Evolutionary conservation across 1,140 invertebrate genomes (phyloP), one percentile per base, ranked within the genome.

Genomic region (Hyposmocoma kahamanoa): DNA sequence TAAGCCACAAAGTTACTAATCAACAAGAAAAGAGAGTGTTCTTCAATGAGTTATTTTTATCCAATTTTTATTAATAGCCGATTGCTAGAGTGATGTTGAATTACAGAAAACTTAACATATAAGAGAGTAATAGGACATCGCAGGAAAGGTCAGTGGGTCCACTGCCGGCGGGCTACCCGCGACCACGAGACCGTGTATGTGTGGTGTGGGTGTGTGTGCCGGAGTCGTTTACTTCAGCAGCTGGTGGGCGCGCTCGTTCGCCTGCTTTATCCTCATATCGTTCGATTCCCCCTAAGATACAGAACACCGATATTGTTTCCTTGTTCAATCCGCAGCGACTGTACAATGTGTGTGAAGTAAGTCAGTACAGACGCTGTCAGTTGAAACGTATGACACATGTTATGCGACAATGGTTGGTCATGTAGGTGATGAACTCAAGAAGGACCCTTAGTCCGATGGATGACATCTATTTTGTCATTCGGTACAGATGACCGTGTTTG

Each of bases 201-300:
- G 61, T 72, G n/a, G 67, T 68, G 54, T 66, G 60, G 59, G 24
- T 47, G 62, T n/a, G n/a, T n/a, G 54, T 63, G 68, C 67, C 61
- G 72, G 59, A 68, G 75, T 42, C 68, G 80, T 87, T 88, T 92
- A 93, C 90, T 94, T 94, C 82, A 95, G 90, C 72, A 95, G 91
- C 75, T 93, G 92, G 84, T 94, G 92, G 68, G 94, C 93, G 66
- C 93, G 90, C 87, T 95, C 92, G 84, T 95, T 95, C 67, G 93
- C 94, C 76, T 94, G 90, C 74, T 92, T 91, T 92, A 95, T 94
- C 89, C 93, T 91, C 66, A 92, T 92, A 87, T 90, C 90, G 77
- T 91, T 92, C 54, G 91, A 92, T 86, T 91, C 91, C 44, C 90
- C 90, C 91, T 91, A 86, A 57, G 68, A 71, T 73, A 76, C 62